Base-by-base conservation (phyloP, 2,888 invertebrate genomes). In the Trachelus tabidus region DNA sequence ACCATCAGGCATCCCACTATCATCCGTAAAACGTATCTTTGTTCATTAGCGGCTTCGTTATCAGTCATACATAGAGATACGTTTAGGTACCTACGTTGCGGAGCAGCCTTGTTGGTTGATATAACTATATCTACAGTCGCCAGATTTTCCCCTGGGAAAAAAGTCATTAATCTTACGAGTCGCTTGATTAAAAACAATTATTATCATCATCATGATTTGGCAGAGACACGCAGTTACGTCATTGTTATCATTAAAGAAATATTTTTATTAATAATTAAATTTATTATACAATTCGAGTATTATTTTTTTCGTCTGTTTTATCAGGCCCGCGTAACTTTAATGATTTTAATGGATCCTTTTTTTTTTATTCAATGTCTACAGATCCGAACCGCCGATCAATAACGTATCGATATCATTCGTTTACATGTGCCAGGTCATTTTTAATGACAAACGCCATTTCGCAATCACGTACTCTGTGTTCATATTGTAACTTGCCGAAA, bases 51-150 rank as follows among this genome's bases (percentile, higher is more conserved):
- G 23, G 11, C 76, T 33, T 37, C 40, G 31, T 81, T 83, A 79
- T 37, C 80, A 68, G 80, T 80, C 81, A 77, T 35, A 79, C 33
- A 12, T 73, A 37, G 69, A 76, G 68, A 80, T 83, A 83, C 83
- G 84, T 79, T 79, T 84, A 79, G 79, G 75, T 79, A 37, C 68
- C 69, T 69, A 73, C 73, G 34, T 71, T 73, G 68, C 76, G 75
- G 82, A 15, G 15, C 40, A 40, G 15, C 15, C 40, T 40, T 15
- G 40, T 15, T 15, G 15, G 40, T 40, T 79, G 83, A 84, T 83
- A 83, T 76, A 82, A 81, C 79, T 82, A 1, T 84, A 84, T 84
- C 82, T 81, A 75, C 40, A 33, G 35, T 15, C 73, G 40, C 79
- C 77, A 75, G 79, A 79, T 80, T 81, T 76, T 79, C 73, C 56